Evolutionary conservation across 2,113 vertebrate genomes (phyloP).

Genomic region (Opisthocomus hoazin): DNA sequence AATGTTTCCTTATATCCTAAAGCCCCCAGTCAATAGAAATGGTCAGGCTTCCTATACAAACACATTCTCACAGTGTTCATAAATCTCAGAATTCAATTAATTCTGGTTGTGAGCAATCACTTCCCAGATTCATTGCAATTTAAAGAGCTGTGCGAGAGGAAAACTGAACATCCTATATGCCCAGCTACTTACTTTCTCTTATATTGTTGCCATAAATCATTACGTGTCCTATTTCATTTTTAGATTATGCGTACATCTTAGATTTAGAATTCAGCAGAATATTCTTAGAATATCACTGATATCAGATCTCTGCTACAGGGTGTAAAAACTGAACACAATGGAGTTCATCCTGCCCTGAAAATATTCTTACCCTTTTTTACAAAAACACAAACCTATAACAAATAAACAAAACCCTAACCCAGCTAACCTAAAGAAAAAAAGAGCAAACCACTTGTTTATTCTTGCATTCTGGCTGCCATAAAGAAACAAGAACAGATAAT

Average conservation of each 20-base stretch:
- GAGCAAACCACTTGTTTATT: neutral
- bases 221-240: neutral
- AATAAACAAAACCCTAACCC: neutral
- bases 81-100: neutral
- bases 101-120: neutral
- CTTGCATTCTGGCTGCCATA: neutral
- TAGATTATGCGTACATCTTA: neutral
- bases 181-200: neutral
- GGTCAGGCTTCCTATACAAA: neutral
- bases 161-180: neutral
- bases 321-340: neutral
- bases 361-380: neutral
- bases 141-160: neutral
- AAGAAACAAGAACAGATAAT: neutral
- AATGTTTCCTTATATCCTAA: neutral
- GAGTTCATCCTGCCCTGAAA: neutral
- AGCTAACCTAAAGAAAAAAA: neutral
- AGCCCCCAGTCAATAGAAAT: neutral
- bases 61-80: neutral
- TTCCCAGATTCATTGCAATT: neutral
- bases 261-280: neutral
- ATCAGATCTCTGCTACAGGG: neutral
- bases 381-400: neutral
- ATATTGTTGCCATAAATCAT: neutral
- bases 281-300: neutral